These are phyloP conservation scores for Erinaceus europaeus DNA, from an alignment of 2,113 vertebrate genomes.

Conservation along the genomic window DNA sequence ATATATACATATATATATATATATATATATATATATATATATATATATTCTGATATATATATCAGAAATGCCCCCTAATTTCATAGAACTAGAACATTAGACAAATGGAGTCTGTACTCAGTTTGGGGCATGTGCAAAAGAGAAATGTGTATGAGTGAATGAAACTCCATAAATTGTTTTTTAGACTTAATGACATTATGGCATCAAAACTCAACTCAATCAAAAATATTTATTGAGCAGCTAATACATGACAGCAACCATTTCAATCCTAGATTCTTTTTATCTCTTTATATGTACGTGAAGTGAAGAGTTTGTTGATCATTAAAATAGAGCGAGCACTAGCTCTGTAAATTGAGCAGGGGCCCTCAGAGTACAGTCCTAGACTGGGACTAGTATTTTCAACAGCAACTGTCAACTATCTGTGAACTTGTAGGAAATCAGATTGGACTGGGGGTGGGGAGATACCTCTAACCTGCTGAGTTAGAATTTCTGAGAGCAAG, in stretches of 20 bases:
- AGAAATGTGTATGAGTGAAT: neutral
- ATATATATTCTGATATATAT: too few relatives aligned
- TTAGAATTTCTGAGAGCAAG: neutral
- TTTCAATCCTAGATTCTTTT: conserved; percentile 17
- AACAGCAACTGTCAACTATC: neutral
- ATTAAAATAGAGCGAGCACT: neutral
- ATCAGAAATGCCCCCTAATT: neutral
- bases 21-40: too few relatives aligned
- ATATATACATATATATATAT: too few relatives aligned
- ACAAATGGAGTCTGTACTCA: neutral
- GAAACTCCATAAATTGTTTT: neutral
- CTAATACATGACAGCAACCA: neutral
- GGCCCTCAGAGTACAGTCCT: neutral
- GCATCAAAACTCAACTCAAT: neutral
- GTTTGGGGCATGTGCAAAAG: neutral
- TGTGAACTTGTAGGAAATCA: neutral
- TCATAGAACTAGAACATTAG: neutral
- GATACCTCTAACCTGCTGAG: neutral
- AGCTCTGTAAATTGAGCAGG: neutral
- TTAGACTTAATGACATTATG: neutral
- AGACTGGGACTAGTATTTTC: too few relatives aligned
- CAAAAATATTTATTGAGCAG: conserved; percentile 13
- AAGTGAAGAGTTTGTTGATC: neutral
- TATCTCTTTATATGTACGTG: neutral
- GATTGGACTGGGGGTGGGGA: too few relatives aligned